phyloP scores from a whole-genome alignment of 2,888 invertebrate species.

The Tenthredo amoena region DNA sequence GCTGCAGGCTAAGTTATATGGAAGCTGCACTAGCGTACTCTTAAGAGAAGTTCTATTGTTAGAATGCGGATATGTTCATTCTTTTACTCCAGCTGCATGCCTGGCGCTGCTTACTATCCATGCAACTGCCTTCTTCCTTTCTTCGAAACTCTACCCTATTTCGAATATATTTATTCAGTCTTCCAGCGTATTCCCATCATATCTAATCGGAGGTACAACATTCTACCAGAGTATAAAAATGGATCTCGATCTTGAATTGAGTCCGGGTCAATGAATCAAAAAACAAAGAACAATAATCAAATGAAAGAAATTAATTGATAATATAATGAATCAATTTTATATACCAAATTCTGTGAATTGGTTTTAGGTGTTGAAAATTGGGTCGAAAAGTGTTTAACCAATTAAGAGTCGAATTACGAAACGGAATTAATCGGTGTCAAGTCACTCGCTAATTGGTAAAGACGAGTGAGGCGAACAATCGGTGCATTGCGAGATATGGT shows the following conservation, averaged over 20 bases:
- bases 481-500: not conserved
- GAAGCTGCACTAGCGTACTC: constrained; percentile 52
- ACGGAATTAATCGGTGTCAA: constrained; percentile 19
- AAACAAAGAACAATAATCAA: too few species aligned
- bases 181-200: not conserved
- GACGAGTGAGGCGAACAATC: not conserved
- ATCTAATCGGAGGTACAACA: too few species aligned
- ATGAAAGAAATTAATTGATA: too few species aligned
- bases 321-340: too few species aligned
- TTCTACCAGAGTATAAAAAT: too few species aligned
- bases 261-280: too few species aligned
- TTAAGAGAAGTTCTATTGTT: constrained; percentile 64
- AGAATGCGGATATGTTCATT: constrained; percentile 58
- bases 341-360: not conserved
- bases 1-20: constrained; percentile 57
- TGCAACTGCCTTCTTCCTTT: constrained; percentile 11
- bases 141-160: constrained; percentile 39
- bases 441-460: not conserved
- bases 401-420: not conserved
- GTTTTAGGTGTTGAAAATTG: not conserved
- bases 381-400: not conserved
- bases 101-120: constrained; percentile 43
- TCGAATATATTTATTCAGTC: not conserved
- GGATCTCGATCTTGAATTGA: too few species aligned
- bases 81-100: constrained; percentile 52